phyloP scores from a whole-genome alignment of 2,888 invertebrate species.

The Pseudeuparius sepicola region DNA sequence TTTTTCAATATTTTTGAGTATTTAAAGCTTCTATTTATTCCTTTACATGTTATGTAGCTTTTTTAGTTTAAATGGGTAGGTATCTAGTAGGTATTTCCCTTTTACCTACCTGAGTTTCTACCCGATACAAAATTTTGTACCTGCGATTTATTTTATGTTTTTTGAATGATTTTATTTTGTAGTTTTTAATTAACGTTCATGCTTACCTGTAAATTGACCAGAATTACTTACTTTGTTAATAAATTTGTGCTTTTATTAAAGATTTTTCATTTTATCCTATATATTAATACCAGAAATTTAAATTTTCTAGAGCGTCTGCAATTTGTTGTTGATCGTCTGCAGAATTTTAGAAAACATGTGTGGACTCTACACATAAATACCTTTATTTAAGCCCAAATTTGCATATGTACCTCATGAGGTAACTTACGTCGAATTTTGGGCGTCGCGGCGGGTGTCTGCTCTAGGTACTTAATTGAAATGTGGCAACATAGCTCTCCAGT shows the following conservation, averaged over 20 bases:
- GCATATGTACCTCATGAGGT: conserved; percentile 2
- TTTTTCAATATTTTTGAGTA: not conserved
- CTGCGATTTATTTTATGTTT: not conserved
- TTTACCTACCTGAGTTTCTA: conserved; percentile 7
- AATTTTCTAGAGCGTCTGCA: conserved; percentile 2
- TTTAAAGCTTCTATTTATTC: conserved; percentile 1
- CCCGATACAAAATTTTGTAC: conserved; percentile 1
- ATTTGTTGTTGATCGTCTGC: conserved; percentile 7
- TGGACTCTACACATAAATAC: conserved; percentile 2
- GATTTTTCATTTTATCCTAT: not conserved
- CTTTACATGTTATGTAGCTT: conserved; percentile 1
- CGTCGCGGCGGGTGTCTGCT: conserved; percentile 3
- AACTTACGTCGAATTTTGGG: conserved; percentile 1
- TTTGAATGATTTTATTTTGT: conserved; percentile 1
- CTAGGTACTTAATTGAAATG: too few species aligned
- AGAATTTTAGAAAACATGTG: conserved; percentile 5
- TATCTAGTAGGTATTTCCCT: conserved; percentile 3
- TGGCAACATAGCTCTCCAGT: too few species aligned
- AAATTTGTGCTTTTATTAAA: conserved; percentile 3
- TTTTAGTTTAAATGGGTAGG: conserved; percentile 5
- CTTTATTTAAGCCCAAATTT: conserved; percentile 1
- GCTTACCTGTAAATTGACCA: conserved; percentile 4
- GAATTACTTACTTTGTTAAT: conserved; percentile 3
- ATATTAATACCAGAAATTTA: conserved; percentile 1
- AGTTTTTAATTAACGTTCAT: conserved; percentile 2